Evolutionary conservation across 2,113 vertebrate genomes (phyloP).

Genomic region (Gadus macrocephalus): DNA sequence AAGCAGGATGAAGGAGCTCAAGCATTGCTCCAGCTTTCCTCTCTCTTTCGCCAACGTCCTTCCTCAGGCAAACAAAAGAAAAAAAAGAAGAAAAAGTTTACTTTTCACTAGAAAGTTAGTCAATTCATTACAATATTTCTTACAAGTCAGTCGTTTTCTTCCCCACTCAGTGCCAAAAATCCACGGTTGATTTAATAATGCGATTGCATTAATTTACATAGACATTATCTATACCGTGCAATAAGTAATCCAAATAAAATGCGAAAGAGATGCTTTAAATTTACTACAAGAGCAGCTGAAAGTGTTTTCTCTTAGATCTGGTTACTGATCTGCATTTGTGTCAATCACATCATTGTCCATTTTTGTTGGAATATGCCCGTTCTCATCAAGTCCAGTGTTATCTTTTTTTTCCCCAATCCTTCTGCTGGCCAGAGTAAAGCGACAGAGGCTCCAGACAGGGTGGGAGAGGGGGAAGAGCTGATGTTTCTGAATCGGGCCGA

Average conservation of each 20-base stretch:
- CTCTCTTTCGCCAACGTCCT: constrained; percentile 54
- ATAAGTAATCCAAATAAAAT: constrained; percentile 32
- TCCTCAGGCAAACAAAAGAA: constrained; percentile 63
- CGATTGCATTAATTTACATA: not conserved
- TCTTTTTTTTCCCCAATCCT: too few relatives aligned
- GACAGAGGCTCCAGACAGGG: too few relatives aligned
- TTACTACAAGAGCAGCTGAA: constrained; percentile 25
- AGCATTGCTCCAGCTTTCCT: constrained; percentile 54
- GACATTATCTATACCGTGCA: constrained; percentile 14
- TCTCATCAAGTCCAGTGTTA: too few relatives aligned
- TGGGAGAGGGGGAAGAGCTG: too few relatives aligned
- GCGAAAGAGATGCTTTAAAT: constrained; percentile 50
- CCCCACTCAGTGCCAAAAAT: too few relatives aligned
- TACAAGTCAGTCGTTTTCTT: not conserved
- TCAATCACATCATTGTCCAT: constrained; percentile 5
- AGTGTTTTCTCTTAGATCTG: constrained; percentile 52
- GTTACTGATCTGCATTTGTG: constrained; percentile 65
- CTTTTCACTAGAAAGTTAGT: constrained; percentile 46
- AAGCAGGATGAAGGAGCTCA: constrained; percentile 67
- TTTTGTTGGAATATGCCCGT: too few relatives aligned
- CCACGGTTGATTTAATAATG: constrained; percentile 30
- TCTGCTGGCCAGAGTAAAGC: too few relatives aligned
- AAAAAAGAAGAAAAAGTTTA: constrained; percentile 63
- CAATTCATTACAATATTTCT: constrained; percentile 27
- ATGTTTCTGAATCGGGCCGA: too few relatives aligned